Conservation (phyloP, 2,113 vertebrate genomes). For the Willisornis vidua region DNA sequence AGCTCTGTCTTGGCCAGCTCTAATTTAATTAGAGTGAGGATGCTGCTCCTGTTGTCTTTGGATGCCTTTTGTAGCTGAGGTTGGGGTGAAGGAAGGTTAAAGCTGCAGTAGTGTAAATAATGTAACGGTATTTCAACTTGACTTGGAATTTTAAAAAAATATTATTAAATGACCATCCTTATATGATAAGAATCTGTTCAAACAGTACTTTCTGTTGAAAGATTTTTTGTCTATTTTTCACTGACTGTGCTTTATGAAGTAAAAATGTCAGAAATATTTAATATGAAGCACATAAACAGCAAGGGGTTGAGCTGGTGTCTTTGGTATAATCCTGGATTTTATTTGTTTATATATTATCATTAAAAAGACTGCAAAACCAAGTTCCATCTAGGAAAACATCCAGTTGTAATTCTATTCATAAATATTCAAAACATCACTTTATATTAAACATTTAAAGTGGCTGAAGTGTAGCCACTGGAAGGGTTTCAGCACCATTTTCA, state of each 20-base stretch:
- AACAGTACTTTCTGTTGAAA: slow-evolving; percentile 33
- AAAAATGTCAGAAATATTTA: slow-evolving; percentile 4
- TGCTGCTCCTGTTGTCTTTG: slow-evolving; percentile 50
- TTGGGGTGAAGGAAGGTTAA: slow-evolving; percentile 27
- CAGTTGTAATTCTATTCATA: neutral
- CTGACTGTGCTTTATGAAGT: neutral
- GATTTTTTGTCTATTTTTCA: slow-evolving; percentile 32
- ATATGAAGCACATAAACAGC: neutral
- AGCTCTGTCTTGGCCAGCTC: neutral
- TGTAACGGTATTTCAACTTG: slow-evolving; percentile 12
- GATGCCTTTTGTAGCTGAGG: neutral
- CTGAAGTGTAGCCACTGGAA: neutral
- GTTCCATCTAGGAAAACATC: neutral
- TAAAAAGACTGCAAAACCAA: neutral
- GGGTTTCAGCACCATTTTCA: neutral
- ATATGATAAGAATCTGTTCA: slow-evolving; percentile 23
- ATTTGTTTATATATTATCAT: neutral
- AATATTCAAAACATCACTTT: slow-evolving; percentile 1
- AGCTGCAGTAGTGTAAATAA: slow-evolving; percentile 22
- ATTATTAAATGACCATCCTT: slow-evolving; percentile 22
- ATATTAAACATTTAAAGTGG: neutral
- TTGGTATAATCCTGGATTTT: neutral
- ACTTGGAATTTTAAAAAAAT: slow-evolving; percentile 15
- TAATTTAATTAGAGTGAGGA: slow-evolving; percentile 15
- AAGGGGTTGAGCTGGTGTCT: neutral